Evolutionary conservation across 2,888 invertebrate species (phyloP).

Genomic region (Acrobasis consociella): DNA sequence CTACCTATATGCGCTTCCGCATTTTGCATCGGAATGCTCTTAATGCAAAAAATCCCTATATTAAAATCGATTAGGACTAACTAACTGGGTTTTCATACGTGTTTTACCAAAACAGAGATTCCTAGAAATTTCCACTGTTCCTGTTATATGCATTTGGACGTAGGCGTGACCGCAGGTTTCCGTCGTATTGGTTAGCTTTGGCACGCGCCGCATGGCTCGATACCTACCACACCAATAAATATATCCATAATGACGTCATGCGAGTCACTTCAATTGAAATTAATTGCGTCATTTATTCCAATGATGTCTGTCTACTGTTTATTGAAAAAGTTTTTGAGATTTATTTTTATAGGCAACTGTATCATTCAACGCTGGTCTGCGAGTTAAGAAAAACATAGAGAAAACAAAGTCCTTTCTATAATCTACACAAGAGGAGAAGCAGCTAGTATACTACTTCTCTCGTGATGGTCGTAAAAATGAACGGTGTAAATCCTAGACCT

Average conservation of each 20-base stretch:
- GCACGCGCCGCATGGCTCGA: constrained; percentile 36
- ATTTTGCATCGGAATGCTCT: too few species aligned
- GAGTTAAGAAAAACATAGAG: too few species aligned
- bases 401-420: too few species aligned
- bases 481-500: too few species aligned
- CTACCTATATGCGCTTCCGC: too few species aligned
- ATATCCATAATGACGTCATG: constrained; percentile 43
- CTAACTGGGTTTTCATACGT: not conserved
- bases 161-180: constrained; percentile 38
- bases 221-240: constrained; percentile 32
- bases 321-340: not conserved
- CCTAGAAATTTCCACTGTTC: not conserved
- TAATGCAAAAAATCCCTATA: too few species aligned
- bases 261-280: constrained; percentile 24
- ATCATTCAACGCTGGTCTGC: too few species aligned
- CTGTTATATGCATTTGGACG: not conserved
- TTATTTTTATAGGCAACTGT: too few species aligned
- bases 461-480: too few species aligned
- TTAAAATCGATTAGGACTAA: not conserved
- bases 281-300: constrained; percentile 7
- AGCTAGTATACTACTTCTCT: too few species aligned
- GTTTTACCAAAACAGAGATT: not conserved
- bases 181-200: constrained; percentile 41
- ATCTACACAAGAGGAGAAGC: too few species aligned
- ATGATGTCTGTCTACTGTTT: not conserved